phyloP scores from a whole-genome alignment of 2,797 vertebrate species.

The Rhincodon typus region DNA sequence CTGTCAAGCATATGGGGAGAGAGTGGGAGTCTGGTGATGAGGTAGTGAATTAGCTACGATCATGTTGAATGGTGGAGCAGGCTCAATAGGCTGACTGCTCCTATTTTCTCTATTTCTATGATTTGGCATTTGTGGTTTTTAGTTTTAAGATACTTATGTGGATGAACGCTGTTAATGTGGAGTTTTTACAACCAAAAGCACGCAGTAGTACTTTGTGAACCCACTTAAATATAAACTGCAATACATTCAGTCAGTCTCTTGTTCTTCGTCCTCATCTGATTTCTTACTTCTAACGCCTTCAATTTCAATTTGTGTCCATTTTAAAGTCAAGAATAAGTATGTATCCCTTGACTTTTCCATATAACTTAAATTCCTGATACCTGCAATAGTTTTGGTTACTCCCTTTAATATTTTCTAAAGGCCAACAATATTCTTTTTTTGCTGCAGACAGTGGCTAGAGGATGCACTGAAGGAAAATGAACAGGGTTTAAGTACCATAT shows the following conservation, averaged over 20 bases:
- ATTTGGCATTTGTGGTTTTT: neutral
- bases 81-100: too few species aligned
- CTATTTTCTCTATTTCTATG: too few species aligned
- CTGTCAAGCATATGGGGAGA: too few species aligned
- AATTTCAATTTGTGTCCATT: neutral
- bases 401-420: neutral
- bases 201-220: neutral
- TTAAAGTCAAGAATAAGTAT: neutral
- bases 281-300: neutral
- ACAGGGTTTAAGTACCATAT: constrained; percentile 66
- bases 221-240: neutral
- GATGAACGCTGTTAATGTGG: neutral
- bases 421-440: neutral
- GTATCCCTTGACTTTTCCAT: neutral
- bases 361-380: neutral
- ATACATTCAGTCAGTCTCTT: neutral
- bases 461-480: constrained; percentile 79
- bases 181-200: neutral
- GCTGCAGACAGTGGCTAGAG: constrained; percentile 73
- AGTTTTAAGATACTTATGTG: neutral
- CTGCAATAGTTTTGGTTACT: neutral
- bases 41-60: too few species aligned
- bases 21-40: too few species aligned
- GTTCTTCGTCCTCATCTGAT: neutral
- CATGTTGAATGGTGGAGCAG: too few species aligned